Evolutionary conservation across 2,888 invertebrate species (phyloP).

Genomic region (Mesodorylaimus sp.): DNA sequence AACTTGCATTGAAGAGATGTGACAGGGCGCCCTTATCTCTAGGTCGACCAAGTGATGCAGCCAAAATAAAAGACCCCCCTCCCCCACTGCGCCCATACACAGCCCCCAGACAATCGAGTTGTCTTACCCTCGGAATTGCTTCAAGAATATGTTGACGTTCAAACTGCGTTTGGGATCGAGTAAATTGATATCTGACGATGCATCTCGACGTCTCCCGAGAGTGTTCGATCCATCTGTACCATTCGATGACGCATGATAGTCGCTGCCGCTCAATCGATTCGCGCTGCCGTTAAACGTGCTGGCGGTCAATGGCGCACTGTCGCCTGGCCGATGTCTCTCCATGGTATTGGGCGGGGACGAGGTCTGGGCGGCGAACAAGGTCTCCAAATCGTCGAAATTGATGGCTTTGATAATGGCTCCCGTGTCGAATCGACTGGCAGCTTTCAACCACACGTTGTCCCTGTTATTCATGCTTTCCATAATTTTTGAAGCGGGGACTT

Average conservation of each 20-base stretch:
- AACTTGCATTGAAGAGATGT: too few species aligned
- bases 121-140: constrained; percentile 75
- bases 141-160: constrained; percentile 91
- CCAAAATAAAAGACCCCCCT: too few species aligned
- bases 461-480: constrained; percentile 2
- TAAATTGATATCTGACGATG: constrained; percentile 31
- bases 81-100: too few species aligned
- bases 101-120: too few species aligned
- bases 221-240: neutral
- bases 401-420: constrained; percentile 53
- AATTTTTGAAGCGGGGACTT: constrained; percentile 73
- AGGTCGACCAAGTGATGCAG: too few species aligned
- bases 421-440: constrained; percentile 17
- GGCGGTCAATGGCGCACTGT: neutral
- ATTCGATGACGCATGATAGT: neutral
- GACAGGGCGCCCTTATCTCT: too few species aligned
- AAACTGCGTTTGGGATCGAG: constrained; percentile 81
- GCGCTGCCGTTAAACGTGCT: neutral
- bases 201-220: neutral
- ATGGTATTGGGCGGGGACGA: constrained; percentile 3
- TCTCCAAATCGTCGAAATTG: constrained; percentile 84
- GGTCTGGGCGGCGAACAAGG: constrained; percentile 53
- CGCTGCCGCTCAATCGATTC: neutral
- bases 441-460: constrained; percentile 29
- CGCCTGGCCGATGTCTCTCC: neutral